Conservation (phyloP, 2,888 invertebrate species). For the Yponomeuta plumbellus region DNA sequence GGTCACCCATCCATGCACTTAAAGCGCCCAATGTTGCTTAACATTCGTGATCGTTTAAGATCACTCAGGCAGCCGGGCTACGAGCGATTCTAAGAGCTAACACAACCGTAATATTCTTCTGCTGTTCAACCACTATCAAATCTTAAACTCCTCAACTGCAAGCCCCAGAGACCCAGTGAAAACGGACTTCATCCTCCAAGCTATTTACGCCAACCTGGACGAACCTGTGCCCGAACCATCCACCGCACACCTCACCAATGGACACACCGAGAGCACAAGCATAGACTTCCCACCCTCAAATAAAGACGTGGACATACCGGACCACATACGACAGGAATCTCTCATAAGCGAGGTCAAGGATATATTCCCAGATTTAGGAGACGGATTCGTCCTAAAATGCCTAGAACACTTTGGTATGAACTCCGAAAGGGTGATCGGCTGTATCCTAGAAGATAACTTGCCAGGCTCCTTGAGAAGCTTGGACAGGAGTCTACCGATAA, state of each 20-base stretch:
- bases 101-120: background rate
- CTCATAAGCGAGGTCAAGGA: constrained; percentile 82
- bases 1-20: too few relatives aligned
- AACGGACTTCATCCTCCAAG: constrained; percentile 73
- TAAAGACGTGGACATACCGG: constrained; percentile 56
- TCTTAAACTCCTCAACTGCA: background rate
- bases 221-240: constrained; percentile 45
- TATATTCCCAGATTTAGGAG: constrained; percentile 88
- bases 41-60: too few relatives aligned
- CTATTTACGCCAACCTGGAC: constrained; percentile 65
- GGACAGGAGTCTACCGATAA: constrained; percentile 76
- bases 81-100: too few relatives aligned
- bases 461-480: constrained; percentile 50
- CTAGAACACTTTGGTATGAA: constrained; percentile 86
- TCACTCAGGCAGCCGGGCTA: too few relatives aligned
- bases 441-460: constrained; percentile 84
- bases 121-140: too few relatives aligned
- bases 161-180: constrained; percentile 70
- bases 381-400: constrained; percentile 83
- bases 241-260: constrained; percentile 34
- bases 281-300: constrained; percentile 25
- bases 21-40: too few relatives aligned
- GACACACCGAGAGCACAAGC: constrained; percentile 37
- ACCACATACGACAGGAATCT: constrained; percentile 59
- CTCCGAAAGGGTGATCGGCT: constrained; percentile 86